These are phyloP conservation scores for Phataginus tetradactyla DNA, from an alignment of 2,797 vertebrate species.

Conservation along the genomic window DNA sequence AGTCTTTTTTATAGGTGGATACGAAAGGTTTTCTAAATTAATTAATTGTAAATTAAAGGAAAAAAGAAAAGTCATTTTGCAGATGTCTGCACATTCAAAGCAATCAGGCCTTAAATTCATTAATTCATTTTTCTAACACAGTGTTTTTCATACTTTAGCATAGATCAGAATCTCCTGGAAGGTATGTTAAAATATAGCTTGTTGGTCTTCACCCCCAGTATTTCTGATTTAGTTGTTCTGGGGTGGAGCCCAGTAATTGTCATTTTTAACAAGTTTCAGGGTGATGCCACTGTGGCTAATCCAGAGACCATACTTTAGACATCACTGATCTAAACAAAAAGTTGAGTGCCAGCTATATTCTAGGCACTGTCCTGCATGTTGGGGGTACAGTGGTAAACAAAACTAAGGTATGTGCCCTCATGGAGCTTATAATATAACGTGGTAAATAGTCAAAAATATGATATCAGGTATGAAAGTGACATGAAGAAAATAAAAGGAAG, in stretches of 20 bases:
- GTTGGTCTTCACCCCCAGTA: neutral
- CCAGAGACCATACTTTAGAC: neutral
- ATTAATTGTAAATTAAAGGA: conserved; percentile 18
- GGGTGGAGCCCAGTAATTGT: neutral
- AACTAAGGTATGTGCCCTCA: neutral
- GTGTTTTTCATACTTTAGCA: neutral
- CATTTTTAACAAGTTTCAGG: neutral
- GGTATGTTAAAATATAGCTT: neutral
- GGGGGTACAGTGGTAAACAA: neutral
- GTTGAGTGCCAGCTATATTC: neutral
- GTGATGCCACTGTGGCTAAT: neutral
- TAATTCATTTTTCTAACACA: neutral
- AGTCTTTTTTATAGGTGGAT: neutral
- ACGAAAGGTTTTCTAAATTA: neutral
- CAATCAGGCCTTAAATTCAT: neutral
- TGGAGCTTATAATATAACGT: neutral
- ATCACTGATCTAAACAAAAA: neutral
- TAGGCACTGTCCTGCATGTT: neutral
- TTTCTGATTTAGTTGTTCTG: neutral
- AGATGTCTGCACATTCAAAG: neutral
- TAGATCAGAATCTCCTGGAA: neutral
- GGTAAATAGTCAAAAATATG: neutral
- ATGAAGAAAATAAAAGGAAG: neutral
- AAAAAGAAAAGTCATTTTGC: neutral
- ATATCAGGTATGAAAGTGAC: neutral